These are phyloP conservation scores for Saxidomus purpurata DNA, from an alignment of 1,140 invertebrate genomes.

Conservation along the genomic window DNA sequence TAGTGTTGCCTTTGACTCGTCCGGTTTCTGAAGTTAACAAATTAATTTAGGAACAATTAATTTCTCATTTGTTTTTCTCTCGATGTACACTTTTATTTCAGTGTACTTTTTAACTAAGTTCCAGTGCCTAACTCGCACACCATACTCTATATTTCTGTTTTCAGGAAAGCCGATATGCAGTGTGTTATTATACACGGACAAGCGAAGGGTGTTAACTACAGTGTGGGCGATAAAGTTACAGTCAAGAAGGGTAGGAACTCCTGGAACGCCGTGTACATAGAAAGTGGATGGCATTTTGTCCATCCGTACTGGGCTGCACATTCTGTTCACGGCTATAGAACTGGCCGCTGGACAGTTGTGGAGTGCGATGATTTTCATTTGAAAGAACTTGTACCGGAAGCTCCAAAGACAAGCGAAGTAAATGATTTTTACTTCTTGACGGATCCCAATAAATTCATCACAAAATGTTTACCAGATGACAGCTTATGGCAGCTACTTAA, in stretches of 20 bases:
- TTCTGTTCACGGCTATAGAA: conserved; percentile 62
- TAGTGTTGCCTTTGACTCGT: too few species aligned
- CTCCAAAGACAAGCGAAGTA: not conserved
- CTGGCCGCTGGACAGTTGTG: conserved; percentile 68
- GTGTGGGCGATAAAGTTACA: conserved; percentile 95
- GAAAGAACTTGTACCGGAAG: not conserved
- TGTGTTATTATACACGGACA: conserved; percentile 99
- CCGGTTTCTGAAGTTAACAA: too few species aligned
- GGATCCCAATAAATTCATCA: conserved; percentile 74
- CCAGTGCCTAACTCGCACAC: too few species aligned
- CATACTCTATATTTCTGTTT: too few species aligned
- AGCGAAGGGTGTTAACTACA: conserved; percentile 98
- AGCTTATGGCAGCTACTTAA: conserved; percentile 71
- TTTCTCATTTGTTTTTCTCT: too few species aligned
- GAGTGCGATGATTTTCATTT: conserved; percentile 67
- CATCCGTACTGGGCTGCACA: conserved; percentile 74
- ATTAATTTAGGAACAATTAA: too few species aligned
- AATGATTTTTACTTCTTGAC: conserved; percentile 76
- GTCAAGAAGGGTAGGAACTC: conserved; percentile 91
- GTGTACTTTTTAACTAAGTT: too few species aligned
- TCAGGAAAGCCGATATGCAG: conserved; percentile 97
- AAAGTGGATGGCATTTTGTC: conserved; percentile 75
- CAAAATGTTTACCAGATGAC: conserved; percentile 75
- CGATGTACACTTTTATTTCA: too few species aligned
- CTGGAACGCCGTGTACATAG: conserved; percentile 79